These are phyloP conservation scores for Agrotis puta DNA, from an alignment of 2,888 invertebrate species.

Conservation along the genomic window DNA sequence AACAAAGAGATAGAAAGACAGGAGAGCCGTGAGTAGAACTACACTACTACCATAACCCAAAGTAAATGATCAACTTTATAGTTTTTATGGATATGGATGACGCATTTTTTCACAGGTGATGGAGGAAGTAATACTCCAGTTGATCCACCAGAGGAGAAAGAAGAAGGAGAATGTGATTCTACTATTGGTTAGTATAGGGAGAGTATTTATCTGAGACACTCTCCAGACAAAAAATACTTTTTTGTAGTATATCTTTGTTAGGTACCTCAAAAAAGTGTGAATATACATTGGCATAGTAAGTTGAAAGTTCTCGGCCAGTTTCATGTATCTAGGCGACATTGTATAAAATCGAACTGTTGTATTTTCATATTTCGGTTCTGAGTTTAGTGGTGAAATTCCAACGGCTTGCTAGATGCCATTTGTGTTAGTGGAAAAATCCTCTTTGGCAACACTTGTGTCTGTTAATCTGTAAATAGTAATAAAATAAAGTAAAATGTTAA, in stretches of 20 bases:
- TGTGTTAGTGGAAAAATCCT: no score
- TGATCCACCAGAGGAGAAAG: constrained; percentile 79
- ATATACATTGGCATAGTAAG: no score
- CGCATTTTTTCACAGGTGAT: constrained; percentile 66
- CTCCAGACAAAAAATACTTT: no score
- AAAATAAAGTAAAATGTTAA: background rate
- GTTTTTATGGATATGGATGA: background rate
- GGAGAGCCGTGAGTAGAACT: constrained; percentile 81
- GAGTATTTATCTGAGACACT: background rate
- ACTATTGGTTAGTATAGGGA: constrained; percentile 76
- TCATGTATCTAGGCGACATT: no score
- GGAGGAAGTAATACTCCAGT: constrained; percentile 86
- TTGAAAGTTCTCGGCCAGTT: no score
- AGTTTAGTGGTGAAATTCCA: no score
- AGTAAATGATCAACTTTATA: background rate
- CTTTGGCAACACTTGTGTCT: background rate
- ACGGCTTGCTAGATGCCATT: no score
- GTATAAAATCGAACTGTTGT: no score
- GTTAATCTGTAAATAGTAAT: background rate
- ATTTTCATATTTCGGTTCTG: no score
- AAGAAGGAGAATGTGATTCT: constrained; percentile 87
- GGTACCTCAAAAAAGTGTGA: no score
- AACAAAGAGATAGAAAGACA: constrained; percentile 87
- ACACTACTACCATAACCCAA: no score
- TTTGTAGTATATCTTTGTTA: no score